These are phyloP conservation scores for Phengaris arion DNA, from an alignment of 2,888 invertebrate genomes.

Conservation along the genomic window DNA sequence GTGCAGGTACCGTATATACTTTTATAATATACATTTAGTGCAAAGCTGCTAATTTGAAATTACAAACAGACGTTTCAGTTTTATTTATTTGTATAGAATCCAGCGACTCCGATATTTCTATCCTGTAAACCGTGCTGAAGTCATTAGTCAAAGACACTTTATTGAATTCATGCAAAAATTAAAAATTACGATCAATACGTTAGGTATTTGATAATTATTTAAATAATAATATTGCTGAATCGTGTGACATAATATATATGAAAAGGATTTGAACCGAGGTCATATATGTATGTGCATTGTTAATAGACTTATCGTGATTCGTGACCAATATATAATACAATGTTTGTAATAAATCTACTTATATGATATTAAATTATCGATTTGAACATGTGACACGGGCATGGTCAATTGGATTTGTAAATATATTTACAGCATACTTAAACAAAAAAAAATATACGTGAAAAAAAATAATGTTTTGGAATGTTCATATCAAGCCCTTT, in stretches of 20 bases:
- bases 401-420: not conserved
- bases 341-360: not conserved
- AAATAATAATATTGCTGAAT: not conserved
- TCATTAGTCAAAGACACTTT: too few species aligned
- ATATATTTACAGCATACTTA: not conserved
- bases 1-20: too few species aligned
- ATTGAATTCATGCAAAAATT: too few species aligned
- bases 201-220: not conserved
- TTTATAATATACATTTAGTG: too few species aligned
- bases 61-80: too few species aligned
- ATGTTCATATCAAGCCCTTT: too few species aligned
- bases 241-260: conserved; percentile 1
- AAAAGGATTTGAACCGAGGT: conserved; percentile 9
- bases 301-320: not conserved
- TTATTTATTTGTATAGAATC: not conserved
- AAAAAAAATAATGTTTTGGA: too few species aligned
- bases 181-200: not conserved
- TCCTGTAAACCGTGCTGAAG: too few species aligned
- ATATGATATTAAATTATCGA: conserved; percentile 6
- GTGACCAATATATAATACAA: not conserved
- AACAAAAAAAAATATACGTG: too few species aligned
- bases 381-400: not conserved
- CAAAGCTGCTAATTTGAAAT: too few species aligned
- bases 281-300: not conserved
- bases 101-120: not conserved